phyloP scores from a whole-genome alignment of 2,888 invertebrate genomes.

The Linyphia triangularis region DNA sequence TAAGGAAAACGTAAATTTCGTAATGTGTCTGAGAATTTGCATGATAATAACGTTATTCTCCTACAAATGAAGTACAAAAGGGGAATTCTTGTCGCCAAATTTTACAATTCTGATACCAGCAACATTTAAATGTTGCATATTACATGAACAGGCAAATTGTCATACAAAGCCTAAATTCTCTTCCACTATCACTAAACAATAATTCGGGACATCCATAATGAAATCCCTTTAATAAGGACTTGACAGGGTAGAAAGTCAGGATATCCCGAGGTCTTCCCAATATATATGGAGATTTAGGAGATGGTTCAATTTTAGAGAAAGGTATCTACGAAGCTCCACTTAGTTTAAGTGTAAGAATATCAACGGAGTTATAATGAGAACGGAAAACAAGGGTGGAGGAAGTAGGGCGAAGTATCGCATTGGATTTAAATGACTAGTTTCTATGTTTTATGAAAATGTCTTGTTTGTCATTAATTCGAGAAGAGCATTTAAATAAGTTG shows the following conservation, averaged over 20 bases:
- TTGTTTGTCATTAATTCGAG: no score
- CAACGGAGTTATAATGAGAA: slow-evolving; percentile 8
- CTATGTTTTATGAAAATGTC: background rate
- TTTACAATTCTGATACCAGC: no score
- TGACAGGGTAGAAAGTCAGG: background rate
- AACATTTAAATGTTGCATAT: no score
- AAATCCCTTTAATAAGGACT: slow-evolving; percentile 29
- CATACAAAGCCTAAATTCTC: no score
- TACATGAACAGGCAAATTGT: no score
- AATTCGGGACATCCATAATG: background rate
- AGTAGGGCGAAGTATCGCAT: background rate
- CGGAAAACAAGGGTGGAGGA: background rate
- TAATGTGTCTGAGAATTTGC: no score
- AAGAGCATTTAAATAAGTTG: no score
- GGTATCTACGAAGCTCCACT: background rate
- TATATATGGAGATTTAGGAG: slow-evolving; percentile 31
- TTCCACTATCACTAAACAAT: background rate
- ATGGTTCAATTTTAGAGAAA: background rate
- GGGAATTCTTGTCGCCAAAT: no score
- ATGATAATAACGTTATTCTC: no score
- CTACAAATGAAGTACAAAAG: no score
- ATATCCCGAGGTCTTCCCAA: background rate
- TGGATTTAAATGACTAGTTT: background rate
- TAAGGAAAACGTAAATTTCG: no score
- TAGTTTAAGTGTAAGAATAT: slow-evolving; percentile 10